Conservation (phyloP, 2,113 vertebrate genomes). For the Chionis minor region DNA sequence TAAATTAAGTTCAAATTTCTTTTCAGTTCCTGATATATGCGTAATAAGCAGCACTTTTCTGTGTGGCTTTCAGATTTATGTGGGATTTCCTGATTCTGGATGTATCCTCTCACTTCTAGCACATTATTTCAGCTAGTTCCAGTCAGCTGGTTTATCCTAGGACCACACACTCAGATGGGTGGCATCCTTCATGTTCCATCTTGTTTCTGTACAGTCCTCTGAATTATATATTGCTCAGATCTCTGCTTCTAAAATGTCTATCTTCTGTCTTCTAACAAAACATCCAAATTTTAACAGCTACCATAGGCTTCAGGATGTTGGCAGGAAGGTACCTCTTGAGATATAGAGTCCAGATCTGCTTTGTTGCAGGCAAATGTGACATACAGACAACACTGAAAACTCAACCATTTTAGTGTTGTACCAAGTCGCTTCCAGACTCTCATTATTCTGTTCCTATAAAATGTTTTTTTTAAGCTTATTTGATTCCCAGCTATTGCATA, state of each 20-base stretch:
- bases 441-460: background rate
- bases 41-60: background rate
- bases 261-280: background rate
- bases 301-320: accelerated
- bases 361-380: background rate
- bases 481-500: background rate
- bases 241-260: background rate
- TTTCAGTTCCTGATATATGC: background rate
- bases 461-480: background rate
- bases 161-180: background rate
- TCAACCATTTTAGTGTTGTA: background rate
- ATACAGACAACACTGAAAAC: background rate
- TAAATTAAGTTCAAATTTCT: background rate
- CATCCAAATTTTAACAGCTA: background rate
- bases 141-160: background rate
- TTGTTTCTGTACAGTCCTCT: accelerated
- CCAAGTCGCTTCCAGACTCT: background rate
- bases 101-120: background rate
- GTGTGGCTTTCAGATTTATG: accelerated
- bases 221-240: background rate
- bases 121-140: background rate
- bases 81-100: background rate
- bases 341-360: accelerated
- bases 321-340: background rate
- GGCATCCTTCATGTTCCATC: background rate